Evolutionary conservation across 2,113 vertebrate genomes (phyloP).

Genomic region (Kryptolebias marmoratus): DNA sequence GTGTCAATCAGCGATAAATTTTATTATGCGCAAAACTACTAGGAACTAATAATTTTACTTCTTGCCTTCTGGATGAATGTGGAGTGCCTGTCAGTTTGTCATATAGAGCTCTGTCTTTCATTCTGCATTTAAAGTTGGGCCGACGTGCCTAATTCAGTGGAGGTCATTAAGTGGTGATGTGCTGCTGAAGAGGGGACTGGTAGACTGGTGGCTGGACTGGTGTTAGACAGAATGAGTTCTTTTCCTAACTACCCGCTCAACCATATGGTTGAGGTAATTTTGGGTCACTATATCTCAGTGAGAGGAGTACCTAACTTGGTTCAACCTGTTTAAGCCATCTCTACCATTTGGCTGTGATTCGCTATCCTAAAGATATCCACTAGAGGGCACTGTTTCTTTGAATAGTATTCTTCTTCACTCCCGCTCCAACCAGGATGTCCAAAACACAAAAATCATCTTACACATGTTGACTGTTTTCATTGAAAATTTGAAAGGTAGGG

Average conservation of each 20-base stretch:
- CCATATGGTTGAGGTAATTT: no score
- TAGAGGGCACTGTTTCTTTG: no score
- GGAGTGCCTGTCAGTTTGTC: constrained; percentile 34
- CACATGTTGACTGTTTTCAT: no score
- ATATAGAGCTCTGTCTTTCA: constrained; percentile 33
- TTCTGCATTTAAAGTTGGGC: constrained; percentile 43
- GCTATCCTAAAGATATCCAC: no score
- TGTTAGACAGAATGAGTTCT: constrained; percentile 67
- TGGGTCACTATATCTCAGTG: no score
- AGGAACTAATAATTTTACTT: constrained; percentile 33
- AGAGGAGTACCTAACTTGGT: no score
- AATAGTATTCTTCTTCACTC: no score
- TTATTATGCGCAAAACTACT: constrained; percentile 28
- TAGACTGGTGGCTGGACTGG: constrained; percentile 66
- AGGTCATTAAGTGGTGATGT: constrained; percentile 73
- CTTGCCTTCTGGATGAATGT: constrained; percentile 15
- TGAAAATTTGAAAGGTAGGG: no score
- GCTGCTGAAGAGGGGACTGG: constrained; percentile 45
- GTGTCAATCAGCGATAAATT: constrained; percentile 14
- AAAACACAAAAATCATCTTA: no score
- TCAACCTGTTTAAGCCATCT: no score
- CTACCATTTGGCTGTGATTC: no score
- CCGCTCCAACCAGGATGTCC: no score
- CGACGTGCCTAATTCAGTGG: constrained; percentile 70
- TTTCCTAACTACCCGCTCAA: constrained; percentile 46